Percentiles rank a stretch among this genome's conserved stretches.
Evolutionary conservation across 1,140 invertebrate genomes (phyloP).

Genomic region (Yoshiicerus persimilis): DNA sequence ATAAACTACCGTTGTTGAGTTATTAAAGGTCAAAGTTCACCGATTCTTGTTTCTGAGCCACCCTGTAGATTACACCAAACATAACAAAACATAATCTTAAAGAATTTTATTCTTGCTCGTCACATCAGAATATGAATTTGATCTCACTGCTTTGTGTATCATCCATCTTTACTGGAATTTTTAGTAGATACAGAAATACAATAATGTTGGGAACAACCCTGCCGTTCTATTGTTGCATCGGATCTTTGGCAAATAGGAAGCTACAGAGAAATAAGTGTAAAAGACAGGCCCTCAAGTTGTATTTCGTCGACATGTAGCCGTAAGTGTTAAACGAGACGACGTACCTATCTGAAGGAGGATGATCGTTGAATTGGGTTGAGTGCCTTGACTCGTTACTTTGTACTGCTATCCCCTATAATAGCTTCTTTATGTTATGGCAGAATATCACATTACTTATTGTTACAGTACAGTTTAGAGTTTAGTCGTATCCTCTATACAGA

Average conservation of each 20-base stretch:
- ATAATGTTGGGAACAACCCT: too few species aligned
- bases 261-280: not conserved
- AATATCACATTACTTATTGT: not conserved
- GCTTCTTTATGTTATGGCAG: not conserved
- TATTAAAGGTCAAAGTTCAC: too few species aligned
- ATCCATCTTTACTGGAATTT: not conserved
- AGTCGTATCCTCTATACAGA: not conserved
- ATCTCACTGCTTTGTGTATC: not conserved
- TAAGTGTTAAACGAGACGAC: not conserved
- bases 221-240: too few species aligned
- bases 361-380: not conserved
- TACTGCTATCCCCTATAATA: not conserved
- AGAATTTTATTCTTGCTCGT: not conserved
- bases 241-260: too few species aligned
- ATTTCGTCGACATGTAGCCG: not conserved
- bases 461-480: not conserved
- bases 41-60: not conserved
- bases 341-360: not conserved
- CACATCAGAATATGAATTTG: not conserved
- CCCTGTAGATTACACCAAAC: not conserved
- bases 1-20: too few species aligned
- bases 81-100: not conserved
- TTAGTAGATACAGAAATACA: not conserved
- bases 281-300: not conserved
- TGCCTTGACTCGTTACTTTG: not conserved